Conservation (phyloP, 2,888 invertebrate genomes). For the Minunthozetes semirufus region DNA sequence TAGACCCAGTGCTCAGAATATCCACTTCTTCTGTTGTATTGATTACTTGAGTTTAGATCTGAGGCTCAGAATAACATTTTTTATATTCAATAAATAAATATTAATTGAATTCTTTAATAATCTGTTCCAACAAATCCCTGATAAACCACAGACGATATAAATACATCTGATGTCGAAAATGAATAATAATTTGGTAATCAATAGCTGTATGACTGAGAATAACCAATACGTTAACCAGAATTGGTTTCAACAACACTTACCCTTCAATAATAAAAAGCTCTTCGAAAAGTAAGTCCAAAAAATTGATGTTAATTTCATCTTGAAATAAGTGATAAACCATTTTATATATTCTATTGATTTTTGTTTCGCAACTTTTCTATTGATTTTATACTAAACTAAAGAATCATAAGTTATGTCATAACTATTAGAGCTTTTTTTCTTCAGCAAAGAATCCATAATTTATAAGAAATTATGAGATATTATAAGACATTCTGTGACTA, state of each 20-base stretch:
- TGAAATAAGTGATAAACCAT: not conserved
- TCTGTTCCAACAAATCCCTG: too few species aligned
- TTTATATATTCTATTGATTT: not conserved
- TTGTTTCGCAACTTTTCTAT: not conserved
- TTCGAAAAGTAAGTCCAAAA: conserved; percentile 16
- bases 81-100: too few species aligned
- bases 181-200: conserved; percentile 21
- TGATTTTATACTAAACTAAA: too few species aligned
- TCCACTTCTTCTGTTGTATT: not conserved
- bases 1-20: not conserved
- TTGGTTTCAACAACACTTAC: conserved; percentile 23
- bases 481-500: too few species aligned
- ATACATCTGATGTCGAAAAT: not conserved
- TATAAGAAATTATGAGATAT: too few species aligned
- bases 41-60: too few species aligned
- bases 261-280: conserved; percentile 12
- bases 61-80: too few species aligned
- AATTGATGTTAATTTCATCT: not conserved
- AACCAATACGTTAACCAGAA: conserved; percentile 21
- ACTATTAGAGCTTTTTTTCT: too few species aligned
- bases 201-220: not conserved
- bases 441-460: too few species aligned
- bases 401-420: too few species aligned
- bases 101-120: too few species aligned
- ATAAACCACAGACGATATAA: too few species aligned